Conservation (phyloP, 2,797 vertebrate species). For the Sebastiscus albofasciatus region DNA sequence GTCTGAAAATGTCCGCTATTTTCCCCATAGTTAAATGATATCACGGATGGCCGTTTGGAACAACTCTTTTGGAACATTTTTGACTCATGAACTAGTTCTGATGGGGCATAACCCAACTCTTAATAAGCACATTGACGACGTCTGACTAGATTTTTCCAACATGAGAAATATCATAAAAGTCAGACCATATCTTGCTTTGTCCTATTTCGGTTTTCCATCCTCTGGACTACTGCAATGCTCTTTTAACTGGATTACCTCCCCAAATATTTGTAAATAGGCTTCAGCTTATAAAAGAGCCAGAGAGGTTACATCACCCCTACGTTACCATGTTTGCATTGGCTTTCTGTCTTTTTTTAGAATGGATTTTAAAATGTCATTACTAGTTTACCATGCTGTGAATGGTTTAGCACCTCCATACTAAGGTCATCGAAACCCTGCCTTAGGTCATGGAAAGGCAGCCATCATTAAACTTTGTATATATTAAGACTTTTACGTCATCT, state of each 20-base stretch:
- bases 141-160: neutral
- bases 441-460: neutral
- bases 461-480: neutral
- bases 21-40: neutral
- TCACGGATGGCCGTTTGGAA: neutral
- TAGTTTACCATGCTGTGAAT: neutral
- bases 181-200: neutral
- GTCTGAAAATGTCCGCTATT: neutral
- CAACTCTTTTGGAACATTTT: neutral
- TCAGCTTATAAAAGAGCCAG: neutral
- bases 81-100: neutral
- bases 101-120: neutral
- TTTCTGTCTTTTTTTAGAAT: neutral
- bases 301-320: neutral
- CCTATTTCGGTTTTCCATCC: neutral
- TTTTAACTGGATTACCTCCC: neutral
- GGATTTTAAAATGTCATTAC: conserved; percentile 1
- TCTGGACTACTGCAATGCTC: conserved; percentile 2
- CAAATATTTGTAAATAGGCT: neutral
- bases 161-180: neutral
- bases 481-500: neutral
- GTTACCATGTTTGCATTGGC: neutral
- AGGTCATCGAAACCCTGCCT: neutral
- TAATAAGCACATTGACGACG: neutral
- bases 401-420: neutral